Conservation (phyloP, 2,888 invertebrate genomes). For the Callyntrura guangdongensis region DNA sequence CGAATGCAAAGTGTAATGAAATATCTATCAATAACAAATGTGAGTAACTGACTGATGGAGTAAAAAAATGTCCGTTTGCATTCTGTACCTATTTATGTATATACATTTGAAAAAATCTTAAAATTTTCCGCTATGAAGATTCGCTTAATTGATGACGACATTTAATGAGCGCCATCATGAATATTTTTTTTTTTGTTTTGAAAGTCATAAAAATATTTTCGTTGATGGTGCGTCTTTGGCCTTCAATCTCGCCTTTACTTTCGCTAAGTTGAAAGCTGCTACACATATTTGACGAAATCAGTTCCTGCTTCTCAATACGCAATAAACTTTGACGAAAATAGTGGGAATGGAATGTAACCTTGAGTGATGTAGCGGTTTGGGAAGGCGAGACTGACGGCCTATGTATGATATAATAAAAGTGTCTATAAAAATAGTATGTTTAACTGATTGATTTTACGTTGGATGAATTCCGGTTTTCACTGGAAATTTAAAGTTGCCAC, state of each 20-base stretch:
- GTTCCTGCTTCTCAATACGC: background rate
- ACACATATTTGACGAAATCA: background rate
- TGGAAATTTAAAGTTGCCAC: background rate
- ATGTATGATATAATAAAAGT: too few relatives aligned
- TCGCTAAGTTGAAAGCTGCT: background rate
- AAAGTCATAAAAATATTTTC: conserved; percentile 13
- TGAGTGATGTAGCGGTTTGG: background rate
- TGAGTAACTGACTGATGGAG: background rate
- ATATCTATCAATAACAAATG: conserved; percentile 53
- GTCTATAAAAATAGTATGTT: too few relatives aligned
- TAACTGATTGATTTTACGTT: too few relatives aligned
- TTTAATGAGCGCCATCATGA: conserved; percentile 18
- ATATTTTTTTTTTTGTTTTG: conserved; percentile 43
- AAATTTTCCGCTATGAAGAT: conserved; percentile 17
- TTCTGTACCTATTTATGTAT: background rate
- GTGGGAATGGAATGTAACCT: conserved; percentile 50
- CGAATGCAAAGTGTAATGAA: conserved; percentile 44
- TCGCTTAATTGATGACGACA: background rate
- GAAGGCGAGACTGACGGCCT: background rate
- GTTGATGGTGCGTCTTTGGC: background rate
- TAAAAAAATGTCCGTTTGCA: background rate
- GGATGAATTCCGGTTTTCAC: background rate
- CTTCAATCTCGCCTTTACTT: conserved; percentile 12
- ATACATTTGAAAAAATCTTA: background rate
- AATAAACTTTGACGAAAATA: conserved; percentile 5